Evolutionary conservation across 2,113 vertebrate genomes (phyloP).

Genomic region (Thalassoma bifasciatum): DNA sequence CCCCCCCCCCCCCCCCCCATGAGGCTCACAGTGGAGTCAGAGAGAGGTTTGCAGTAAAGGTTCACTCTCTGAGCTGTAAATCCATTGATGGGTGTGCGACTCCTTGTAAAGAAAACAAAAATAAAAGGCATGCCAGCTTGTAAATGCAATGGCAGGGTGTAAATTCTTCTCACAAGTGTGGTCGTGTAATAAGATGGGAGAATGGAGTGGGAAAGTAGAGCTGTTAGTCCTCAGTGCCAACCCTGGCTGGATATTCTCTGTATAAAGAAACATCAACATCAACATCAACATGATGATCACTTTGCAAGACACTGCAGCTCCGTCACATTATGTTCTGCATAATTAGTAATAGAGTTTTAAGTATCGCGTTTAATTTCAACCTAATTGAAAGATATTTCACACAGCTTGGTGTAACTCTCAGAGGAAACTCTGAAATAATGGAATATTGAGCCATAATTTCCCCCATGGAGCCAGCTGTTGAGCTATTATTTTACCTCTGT

Average conservation of each 20-base stretch:
- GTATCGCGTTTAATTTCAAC: constrained; percentile 64
- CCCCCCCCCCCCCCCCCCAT: constrained; percentile 13
- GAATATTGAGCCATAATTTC: constrained; percentile 66
- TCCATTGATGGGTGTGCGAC: constrained; percentile 34
- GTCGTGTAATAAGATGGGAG: constrained; percentile 24
- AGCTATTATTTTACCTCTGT: constrained; percentile 48
- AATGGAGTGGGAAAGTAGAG: constrained; percentile 36
- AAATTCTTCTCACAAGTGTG: constrained; percentile 29
- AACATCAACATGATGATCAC: not conserved
- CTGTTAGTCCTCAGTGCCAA: constrained; percentile 16
- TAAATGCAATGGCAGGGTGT: constrained; percentile 50
- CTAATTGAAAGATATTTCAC: constrained; percentile 66
- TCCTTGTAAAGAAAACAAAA: constrained; percentile 59
- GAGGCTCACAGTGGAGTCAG: constrained; percentile 11
- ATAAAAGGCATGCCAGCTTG: constrained; percentile 52
- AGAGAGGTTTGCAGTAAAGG: constrained; percentile 18
- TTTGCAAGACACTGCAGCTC: constrained; percentile 7
- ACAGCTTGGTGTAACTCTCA: constrained; percentile 46
- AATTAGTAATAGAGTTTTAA: constrained; percentile 57
- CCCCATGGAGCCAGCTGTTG: constrained; percentile 59
- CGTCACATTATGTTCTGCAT: constrained; percentile 36
- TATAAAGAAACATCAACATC: not conserved
- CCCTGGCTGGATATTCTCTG: constrained; percentile 26
- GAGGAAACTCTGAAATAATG: constrained; percentile 72
- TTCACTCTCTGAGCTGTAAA: constrained; percentile 17